Evolutionary conservation across 2,797 vertebrate genomes (phyloP).

Genomic region (Hylomyscus alleni): DNA sequence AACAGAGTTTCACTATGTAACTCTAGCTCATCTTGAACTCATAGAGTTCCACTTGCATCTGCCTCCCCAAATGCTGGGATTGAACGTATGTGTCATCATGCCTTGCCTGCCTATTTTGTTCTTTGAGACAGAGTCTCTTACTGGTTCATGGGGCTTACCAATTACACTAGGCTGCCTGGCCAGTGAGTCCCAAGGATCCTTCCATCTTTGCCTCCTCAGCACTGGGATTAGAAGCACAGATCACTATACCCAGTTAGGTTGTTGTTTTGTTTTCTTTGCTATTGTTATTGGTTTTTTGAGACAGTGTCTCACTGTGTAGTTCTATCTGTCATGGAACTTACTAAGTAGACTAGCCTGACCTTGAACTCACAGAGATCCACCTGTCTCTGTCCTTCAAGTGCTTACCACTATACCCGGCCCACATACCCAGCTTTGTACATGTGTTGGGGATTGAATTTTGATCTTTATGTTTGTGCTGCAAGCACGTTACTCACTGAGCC

Average conservation of each 20-base stretch:
- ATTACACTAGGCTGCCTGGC: neutral
- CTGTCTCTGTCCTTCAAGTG: neutral
- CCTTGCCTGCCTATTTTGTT: neutral
- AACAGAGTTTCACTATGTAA: neutral
- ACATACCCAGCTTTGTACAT: neutral
- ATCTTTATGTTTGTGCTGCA: neutral
- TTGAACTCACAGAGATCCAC: neutral
- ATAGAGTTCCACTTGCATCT: neutral
- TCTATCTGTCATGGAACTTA: neutral
- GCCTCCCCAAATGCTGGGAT: neutral
- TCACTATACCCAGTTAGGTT: neutral
- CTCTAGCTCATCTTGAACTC: neutral
- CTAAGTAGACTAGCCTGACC: neutral
- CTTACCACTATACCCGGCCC: no score
- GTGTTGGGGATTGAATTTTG: neutral
- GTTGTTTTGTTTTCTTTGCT: neutral
- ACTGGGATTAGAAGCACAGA: neutral
- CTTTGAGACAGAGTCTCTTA: neutral
- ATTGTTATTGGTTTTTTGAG: neutral
- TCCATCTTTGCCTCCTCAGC: neutral
- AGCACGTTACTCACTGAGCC: neutral
- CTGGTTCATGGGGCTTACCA: neutral
- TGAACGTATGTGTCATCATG: neutral
- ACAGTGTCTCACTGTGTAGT: neutral
- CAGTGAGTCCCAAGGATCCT: neutral